Evolutionary conservation across 2,888 invertebrate species (phyloP), one percentile per base, ranked within the genome.

Genomic region (Amiota minor): DNA sequence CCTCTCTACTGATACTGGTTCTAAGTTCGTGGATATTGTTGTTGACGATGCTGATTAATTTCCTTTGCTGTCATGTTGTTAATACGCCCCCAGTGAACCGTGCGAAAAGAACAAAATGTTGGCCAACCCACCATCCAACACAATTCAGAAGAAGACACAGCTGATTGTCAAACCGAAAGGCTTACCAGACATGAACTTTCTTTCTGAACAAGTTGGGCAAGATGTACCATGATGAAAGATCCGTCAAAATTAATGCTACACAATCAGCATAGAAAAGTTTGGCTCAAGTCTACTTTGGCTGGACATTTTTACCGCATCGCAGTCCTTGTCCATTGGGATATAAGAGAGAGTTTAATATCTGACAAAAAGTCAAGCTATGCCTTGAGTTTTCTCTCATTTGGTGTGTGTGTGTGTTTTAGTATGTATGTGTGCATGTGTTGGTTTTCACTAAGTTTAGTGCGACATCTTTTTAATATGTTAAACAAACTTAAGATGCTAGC

Each of bases 41-140:
- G 35, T 46, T n/a, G 65, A 45, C 12, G 74, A 70, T 74, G 72
- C 68, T 80, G 82, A 85, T 84, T 78, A 85, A 81, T 80, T 78
- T 75, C 73, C 65, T 65, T 35, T 12, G 18, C 65, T 65, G 65
- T 65, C 65, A 65, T 65, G 49, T 65, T 49, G 65, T 65, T 65
- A 65, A 65, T 65, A 49, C 65, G 49, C 9, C 65, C 65, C 65
- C 18, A 65, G 65, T 47, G 65, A 18, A 49, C 11, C 65, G 65
- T 16, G 18, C 14, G 49, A 45, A 59, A 3, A 6, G 14, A 20
- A 59, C 12, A 56, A 56, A 56, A 56, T 23, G 35, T 35, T 6
- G 35, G 35, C 35, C 53, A 53, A 16, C 53, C 53, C 14, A 9
- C 53, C 53, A 14, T 9, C 53, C n/a, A 65, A n/a, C 10, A 47